Evolutionary conservation across 2,797 vertebrate genomes (phyloP).

Genomic region (Paramormyrops hopkinsi): DNA sequence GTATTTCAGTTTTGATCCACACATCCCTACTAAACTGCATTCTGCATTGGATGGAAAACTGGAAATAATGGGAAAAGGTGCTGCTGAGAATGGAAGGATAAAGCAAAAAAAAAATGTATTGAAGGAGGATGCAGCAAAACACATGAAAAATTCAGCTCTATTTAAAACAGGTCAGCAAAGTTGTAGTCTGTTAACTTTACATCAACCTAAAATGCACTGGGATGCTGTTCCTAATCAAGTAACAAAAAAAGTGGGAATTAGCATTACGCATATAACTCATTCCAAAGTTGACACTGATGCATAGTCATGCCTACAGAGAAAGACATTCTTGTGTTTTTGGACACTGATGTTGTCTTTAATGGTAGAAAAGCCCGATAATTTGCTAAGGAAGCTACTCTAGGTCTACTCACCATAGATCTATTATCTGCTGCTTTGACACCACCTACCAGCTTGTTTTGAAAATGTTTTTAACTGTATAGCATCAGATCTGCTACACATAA

Average conservation of each 20-base stretch:
- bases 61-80: background rate
- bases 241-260: background rate
- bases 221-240: background rate
- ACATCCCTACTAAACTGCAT: background rate
- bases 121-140: background rate
- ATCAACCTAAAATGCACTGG: background rate
- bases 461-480: background rate
- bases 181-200: background rate
- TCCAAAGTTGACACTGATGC: too few species aligned
- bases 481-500: background rate
- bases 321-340: background rate
- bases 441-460: background rate
- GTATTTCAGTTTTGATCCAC: background rate
- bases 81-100: background rate
- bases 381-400: background rate
- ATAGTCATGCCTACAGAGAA: too few species aligned
- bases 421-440: background rate
- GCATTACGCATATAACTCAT: too few species aligned
- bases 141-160: background rate
- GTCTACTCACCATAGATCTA: background rate
- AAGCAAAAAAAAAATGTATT: background rate
- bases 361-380: background rate
- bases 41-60: too few species aligned
- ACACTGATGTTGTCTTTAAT: background rate
- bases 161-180: background rate